These are phyloP conservation scores for Brachyrhaphis roseni DNA, from an alignment of 2,797 vertebrate species.

Conservation along the genomic window DNA sequence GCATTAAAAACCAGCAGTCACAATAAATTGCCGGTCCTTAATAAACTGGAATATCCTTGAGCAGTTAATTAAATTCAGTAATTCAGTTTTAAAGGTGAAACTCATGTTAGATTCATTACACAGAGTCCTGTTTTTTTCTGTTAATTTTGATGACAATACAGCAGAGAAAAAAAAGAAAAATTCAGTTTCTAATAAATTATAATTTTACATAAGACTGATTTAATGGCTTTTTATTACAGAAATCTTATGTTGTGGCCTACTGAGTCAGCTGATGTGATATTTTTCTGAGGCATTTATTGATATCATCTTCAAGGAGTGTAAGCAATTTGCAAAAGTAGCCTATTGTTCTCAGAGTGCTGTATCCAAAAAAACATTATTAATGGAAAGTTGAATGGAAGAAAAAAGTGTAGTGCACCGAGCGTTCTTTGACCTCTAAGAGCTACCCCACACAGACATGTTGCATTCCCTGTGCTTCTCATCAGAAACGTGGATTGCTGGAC, in stretches of 20 bases:
- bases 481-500: background rate
- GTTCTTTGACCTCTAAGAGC: background rate
- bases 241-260: background rate
- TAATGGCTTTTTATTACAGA: background rate
- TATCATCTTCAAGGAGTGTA: background rate
- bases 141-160: background rate
- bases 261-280: background rate
- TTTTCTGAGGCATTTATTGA: background rate
- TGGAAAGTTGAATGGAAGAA: background rate
- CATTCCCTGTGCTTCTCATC: background rate
- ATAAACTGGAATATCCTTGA: background rate
- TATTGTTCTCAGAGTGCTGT: background rate
- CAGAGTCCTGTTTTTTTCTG: background rate
- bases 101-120: constrained; percentile 1
- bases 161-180: background rate
- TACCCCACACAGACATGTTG: background rate
- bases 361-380: background rate
- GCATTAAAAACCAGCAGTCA: background rate
- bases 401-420: background rate
- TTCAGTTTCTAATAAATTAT: background rate
- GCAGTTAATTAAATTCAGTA: background rate
- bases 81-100: background rate
- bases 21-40: background rate
- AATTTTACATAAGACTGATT: background rate
- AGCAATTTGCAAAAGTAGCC: background rate